phyloP scores from a whole-genome alignment of 2,888 invertebrate species.

The Strigamia transsilvanica region DNA sequence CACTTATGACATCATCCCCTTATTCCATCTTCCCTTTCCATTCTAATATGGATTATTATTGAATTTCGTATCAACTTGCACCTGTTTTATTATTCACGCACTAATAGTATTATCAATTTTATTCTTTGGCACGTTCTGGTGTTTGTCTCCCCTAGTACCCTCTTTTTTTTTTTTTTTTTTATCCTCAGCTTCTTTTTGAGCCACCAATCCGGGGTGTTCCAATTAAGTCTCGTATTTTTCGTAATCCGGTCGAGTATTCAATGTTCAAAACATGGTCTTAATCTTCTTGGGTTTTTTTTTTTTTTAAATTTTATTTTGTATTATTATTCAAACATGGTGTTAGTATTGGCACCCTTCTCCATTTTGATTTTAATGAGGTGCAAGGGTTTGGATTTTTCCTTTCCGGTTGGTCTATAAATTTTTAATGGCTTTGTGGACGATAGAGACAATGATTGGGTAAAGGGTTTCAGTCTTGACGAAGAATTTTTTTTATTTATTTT shows the following conservation, averaged over 20 bases:
- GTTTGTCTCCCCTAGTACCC: not conserved
- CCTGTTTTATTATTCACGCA: constrained; percentile 19
- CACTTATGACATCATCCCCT: constrained; percentile 1
- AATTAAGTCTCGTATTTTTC: constrained; percentile 15
- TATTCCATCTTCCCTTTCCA: not conserved
- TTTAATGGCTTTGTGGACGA: not conserved
- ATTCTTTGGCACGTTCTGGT: constrained; percentile 17
- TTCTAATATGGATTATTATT: constrained; percentile 21
- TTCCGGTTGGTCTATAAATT: not conserved
- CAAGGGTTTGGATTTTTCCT: not conserved
- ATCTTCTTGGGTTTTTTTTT: constrained; percentile 1
- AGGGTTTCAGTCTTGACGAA: no score
- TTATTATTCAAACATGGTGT: not conserved
- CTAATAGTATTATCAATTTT: constrained; percentile 22
- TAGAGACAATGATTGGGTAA: no score
- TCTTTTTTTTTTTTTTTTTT: not conserved
- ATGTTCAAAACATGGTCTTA: constrained; percentile 27
- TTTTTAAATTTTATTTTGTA: not conserved
- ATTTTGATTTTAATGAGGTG: constrained; percentile 13
- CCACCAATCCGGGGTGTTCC: constrained; percentile 8
- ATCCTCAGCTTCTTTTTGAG: constrained; percentile 11
- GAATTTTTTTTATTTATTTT: no score
- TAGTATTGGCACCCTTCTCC: not conserved
- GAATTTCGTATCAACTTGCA: constrained; percentile 7
- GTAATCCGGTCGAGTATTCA: not conserved